These are phyloP conservation scores for Alitta virens DNA, from an alignment of 2,888 invertebrate genomes.

Conservation along the genomic window DNA sequence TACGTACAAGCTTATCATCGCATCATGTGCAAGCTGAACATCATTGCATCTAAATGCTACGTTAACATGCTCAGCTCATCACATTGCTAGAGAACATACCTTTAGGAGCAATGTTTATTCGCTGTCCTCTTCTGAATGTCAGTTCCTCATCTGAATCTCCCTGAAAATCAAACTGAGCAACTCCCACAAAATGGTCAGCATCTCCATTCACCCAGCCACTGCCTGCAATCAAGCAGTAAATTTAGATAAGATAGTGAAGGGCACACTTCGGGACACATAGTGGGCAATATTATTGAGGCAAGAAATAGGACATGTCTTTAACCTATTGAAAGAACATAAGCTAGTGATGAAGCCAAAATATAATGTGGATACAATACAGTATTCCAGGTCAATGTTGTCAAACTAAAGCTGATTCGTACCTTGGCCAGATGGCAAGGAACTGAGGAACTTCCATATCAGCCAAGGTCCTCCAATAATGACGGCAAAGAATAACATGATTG, in stretches of 20 bases:
- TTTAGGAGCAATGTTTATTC: constrained; percentile 76
- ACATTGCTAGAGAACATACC: too few species aligned
- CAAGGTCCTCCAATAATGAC: constrained; percentile 89
- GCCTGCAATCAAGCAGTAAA: not conserved
- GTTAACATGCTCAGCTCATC: too few species aligned
- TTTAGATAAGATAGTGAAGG: not conserved
- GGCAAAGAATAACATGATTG: constrained; percentile 83
- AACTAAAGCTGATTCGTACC: constrained; percentile 17
- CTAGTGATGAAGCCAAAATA: too few species aligned
- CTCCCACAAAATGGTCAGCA: constrained; percentile 59
- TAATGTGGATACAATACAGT: too few species aligned
- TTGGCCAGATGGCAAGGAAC: constrained; percentile 51
- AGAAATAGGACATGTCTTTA: too few species aligned
- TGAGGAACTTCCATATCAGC: constrained; percentile 79
- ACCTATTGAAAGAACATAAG: not conserved
- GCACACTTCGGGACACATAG: too few species aligned
- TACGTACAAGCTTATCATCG: too few species aligned
- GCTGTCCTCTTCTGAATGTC: constrained; percentile 73
- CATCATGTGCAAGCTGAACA: too few species aligned
- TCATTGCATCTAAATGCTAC: too few species aligned
- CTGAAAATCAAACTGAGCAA: constrained; percentile 73
- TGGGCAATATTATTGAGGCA: too few species aligned
- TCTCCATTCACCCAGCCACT: constrained; percentile 59
- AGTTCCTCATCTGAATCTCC: constrained; percentile 73
- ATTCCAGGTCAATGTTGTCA: too few species aligned